Conservation (phyloP, 1,140 invertebrate species). For the Trichonephila clavata region DNA sequence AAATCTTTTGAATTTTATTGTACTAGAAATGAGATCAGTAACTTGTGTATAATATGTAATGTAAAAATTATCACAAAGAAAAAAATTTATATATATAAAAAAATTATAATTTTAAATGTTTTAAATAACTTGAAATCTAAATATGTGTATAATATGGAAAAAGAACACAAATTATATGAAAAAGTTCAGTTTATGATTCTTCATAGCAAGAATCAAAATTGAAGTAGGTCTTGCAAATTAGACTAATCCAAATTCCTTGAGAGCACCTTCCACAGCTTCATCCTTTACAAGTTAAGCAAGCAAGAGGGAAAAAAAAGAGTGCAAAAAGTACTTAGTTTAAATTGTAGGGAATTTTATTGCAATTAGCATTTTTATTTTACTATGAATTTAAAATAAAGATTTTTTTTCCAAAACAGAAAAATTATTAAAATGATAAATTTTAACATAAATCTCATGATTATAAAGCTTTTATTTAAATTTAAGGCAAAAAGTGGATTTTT, state of each 20-base stretch:
- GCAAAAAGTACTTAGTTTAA: constrained; percentile 42
- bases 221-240: constrained; percentile 81
- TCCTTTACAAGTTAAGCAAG: constrained; percentile 83
- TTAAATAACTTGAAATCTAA: neutral
- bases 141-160: neutral
- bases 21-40: no score
- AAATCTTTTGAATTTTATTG: no score
- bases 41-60: no score
- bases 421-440: neutral
- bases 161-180: neutral
- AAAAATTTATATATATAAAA: neutral
- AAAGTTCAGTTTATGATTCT: neutral
- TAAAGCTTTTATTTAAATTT: no score
- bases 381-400: neutral
- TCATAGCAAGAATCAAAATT: neutral
- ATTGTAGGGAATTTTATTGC: neutral
- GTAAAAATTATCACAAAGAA: neutral
- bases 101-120: neutral
- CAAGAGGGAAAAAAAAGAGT: constrained; percentile 30
- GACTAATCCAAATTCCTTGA: constrained; percentile 90
- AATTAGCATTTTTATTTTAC: neutral
- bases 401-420: neutral
- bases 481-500: no score
- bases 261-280: constrained; percentile 90
- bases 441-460: neutral